Conservation (phyloP, 2,888 invertebrate genomes). For the Folsomia candida region DNA sequence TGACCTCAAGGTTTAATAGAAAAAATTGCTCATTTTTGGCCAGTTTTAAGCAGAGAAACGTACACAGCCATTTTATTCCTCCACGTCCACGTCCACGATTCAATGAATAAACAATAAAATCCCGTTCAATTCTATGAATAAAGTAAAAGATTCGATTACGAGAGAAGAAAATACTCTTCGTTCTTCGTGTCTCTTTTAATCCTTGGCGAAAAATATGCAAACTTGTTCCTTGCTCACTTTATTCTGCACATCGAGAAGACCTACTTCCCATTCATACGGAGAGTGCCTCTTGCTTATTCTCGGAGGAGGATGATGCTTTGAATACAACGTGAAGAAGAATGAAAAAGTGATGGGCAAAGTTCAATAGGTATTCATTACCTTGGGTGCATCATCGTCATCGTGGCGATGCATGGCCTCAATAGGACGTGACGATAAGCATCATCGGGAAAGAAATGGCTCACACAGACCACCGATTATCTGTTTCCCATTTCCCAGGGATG, state of each 20-base stretch:
- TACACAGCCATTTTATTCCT: no score
- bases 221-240: slow-evolving; percentile 10
- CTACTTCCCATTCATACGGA: slow-evolving; percentile 6
- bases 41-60: no score
- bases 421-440: no score
- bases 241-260: slow-evolving; percentile 6
- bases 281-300: no score
- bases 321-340: no score
- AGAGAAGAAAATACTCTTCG: slow-evolving; percentile 28
- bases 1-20: no score
- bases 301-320: background rate
- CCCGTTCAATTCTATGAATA: slow-evolving; percentile 39
- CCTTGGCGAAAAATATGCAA: slow-evolving; percentile 14
- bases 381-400: no score
- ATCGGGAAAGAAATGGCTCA: no score
- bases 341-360: slow-evolving; percentile 1
- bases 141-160: slow-evolving; percentile 37
- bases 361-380: slow-evolving; percentile 4
- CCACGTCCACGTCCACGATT: no score
- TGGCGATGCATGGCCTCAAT: slow-evolving; percentile 4
- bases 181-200: background rate
- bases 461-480: no score
- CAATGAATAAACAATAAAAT: slow-evolving; percentile 42
- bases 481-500: background rate
- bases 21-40: no score